These are phyloP conservation scores for Cydia amplana DNA, from an alignment of 1,140 invertebrate species.

Conservation along the genomic window DNA sequence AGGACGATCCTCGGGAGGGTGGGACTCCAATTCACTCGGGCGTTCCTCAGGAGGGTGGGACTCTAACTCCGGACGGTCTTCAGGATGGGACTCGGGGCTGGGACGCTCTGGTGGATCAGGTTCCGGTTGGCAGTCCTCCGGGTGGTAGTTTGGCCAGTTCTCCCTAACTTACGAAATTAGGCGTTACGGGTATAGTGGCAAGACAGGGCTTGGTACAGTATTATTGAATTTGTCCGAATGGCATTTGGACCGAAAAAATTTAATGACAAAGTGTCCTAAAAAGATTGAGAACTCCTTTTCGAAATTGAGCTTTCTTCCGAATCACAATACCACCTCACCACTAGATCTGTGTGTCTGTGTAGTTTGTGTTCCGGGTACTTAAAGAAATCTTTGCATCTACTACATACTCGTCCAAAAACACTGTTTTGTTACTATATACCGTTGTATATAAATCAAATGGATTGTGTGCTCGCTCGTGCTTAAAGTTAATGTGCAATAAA, in stretches of 20 bases:
- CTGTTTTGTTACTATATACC: neutral
- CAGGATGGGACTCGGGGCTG: neutral
- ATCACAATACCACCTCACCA: too few relatives aligned
- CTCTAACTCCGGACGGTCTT: neutral
- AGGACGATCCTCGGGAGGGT: neutral
- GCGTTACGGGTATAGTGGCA: constrained; percentile 1
- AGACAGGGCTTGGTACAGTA: neutral
- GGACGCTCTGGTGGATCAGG: constrained; percentile 8
- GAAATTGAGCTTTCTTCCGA: too few relatives aligned
- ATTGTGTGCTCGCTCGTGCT: constrained; percentile 12
- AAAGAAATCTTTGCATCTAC: too few relatives aligned
- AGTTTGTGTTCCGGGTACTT: too few relatives aligned
- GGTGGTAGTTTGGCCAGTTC: neutral
- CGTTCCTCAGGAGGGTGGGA: neutral
- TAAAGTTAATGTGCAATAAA: constrained; percentile 28
- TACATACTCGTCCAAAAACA: neutral
- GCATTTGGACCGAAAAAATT: neutral
- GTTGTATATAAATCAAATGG: neutral
- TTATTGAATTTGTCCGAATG: neutral
- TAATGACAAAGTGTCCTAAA: neutral
- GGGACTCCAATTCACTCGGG: neutral
- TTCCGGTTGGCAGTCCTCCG: neutral
- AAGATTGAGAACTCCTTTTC: neutral
- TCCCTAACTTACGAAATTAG: neutral
- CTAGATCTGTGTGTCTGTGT: too few relatives aligned